Percentiles rank a stretch among this genome's conserved stretches.
Evolutionary conservation across 1,140 invertebrate species (phyloP).

Genomic region (Acromyrmex heyeri): DNA sequence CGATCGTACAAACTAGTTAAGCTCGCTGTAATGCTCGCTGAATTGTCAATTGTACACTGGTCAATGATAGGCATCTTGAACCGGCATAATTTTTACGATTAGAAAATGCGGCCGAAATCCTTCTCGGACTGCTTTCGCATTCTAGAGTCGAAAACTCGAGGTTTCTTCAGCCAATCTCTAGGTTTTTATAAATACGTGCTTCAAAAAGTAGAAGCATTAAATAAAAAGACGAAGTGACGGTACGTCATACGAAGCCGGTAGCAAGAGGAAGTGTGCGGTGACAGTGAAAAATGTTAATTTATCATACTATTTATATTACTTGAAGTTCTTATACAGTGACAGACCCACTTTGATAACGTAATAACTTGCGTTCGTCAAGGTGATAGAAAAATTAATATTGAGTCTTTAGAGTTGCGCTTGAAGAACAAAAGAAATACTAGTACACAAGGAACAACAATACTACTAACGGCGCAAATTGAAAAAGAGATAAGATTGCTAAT

Average conservation of each 20-base stretch:
- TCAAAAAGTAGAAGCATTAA: background rate
- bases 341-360: background rate
- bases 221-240: background rate
- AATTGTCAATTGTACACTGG: background rate
- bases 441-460: background rate
- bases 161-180: conserved; percentile 1
- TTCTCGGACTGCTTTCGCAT: conserved; percentile 4
- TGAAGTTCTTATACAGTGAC: background rate
- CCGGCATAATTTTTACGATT: conserved; percentile 1
- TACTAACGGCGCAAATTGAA: conserved; percentile 9
- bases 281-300: conserved; percentile 13
- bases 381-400: background rate
- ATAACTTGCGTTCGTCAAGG: background rate
- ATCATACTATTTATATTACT: background rate
- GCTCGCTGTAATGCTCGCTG: conserved; percentile 22
- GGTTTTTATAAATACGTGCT: conserved; percentile 8
- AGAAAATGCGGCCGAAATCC: conserved; percentile 12
- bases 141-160: conserved; percentile 1
- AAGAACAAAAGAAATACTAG: conserved; percentile 7
- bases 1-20: conserved; percentile 37
- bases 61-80: conserved; percentile 9
- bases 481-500: background rate
- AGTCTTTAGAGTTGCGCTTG: background rate
- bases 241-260: background rate
- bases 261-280: background rate